Evolutionary conservation across 2,113 vertebrate species (phyloP).

Genomic region (Bubo scandiacus): DNA sequence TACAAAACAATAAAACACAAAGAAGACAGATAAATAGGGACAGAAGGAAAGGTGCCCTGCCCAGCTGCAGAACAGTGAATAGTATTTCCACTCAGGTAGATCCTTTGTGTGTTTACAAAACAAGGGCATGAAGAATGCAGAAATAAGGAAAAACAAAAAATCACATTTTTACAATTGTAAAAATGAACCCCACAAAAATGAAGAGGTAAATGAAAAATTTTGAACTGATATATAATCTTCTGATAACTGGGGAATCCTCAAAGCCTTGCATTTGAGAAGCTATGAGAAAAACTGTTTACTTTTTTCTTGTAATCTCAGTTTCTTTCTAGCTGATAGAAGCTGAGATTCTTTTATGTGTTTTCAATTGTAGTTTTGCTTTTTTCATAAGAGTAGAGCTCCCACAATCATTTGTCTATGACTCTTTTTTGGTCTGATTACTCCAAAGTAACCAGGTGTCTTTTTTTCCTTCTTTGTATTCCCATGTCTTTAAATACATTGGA

Average conservation of each 20-base stretch:
- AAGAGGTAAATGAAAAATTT: not conserved
- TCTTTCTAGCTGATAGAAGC: not conserved
- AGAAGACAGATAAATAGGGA: not conserved
- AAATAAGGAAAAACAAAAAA: not conserved
- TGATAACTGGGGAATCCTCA: not conserved
- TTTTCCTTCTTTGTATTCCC: not conserved
- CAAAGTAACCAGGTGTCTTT: not conserved
- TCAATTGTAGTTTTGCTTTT: not conserved
- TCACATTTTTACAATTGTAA: not conserved
- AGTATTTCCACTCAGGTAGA: not conserved
- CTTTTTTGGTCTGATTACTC: not conserved
- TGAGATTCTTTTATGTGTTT: not conserved
- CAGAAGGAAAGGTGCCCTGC: not conserved
- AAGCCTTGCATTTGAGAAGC: not conserved
- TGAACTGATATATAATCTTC: not conserved
- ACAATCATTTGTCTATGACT: not conserved
- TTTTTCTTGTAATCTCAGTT: not conserved
- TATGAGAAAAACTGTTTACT: not conserved
- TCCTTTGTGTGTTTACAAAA: not conserved
- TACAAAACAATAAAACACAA: conserved; percentile 27
- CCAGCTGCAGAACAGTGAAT: not conserved
- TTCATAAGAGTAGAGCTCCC: not conserved
- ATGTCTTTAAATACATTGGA: not conserved
- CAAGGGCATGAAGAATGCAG: not conserved
- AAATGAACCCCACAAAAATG: not conserved